phyloP scores from a whole-genome alignment of 2,113 vertebrate species.

The Planiliza haematocheilus region DNA sequence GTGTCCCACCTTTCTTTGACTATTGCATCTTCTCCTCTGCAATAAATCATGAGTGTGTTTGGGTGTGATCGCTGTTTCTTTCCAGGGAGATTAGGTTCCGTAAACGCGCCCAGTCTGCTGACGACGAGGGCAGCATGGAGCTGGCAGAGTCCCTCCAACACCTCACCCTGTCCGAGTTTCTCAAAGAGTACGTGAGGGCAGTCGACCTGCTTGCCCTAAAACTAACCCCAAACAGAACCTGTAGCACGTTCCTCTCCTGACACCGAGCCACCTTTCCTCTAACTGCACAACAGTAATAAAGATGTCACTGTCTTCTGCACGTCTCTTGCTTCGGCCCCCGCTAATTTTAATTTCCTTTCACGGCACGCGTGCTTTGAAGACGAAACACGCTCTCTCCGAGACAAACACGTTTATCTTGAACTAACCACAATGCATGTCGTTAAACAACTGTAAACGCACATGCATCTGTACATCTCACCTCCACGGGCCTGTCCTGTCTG shows the following conservation, averaged over 20 bases:
- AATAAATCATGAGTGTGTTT: not conserved
- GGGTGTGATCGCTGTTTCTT: slow-evolving; percentile 62
- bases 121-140: slow-evolving; percentile 81
- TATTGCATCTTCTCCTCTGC: not conserved
- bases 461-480: not conserved
- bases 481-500: not conserved
- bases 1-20: not conserved
- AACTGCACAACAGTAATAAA: slow-evolving; percentile 9
- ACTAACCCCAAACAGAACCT: slow-evolving; percentile 35
- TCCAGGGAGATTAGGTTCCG: slow-evolving; percentile 83
- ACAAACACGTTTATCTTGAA: slow-evolving; percentile 18
- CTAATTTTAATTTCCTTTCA: slow-evolving; percentile 13
- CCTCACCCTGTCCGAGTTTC: slow-evolving; percentile 87
- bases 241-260: slow-evolving; percentile 5
- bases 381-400: no score
- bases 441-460: not conserved
- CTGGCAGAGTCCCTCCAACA: slow-evolving; percentile 85
- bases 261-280: slow-evolving; percentile 5
- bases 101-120: slow-evolving; percentile 83
- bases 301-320: slow-evolving; percentile 36
- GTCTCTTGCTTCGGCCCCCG: slow-evolving; percentile 1
- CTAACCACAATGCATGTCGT: slow-evolving; percentile 23
- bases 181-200: slow-evolving; percentile 86
- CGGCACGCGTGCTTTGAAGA: slow-evolving; percentile 9
- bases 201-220: not conserved